phyloP scores from a whole-genome alignment of 2,888 invertebrate species.

The Balanococcus diminutus region DNA sequence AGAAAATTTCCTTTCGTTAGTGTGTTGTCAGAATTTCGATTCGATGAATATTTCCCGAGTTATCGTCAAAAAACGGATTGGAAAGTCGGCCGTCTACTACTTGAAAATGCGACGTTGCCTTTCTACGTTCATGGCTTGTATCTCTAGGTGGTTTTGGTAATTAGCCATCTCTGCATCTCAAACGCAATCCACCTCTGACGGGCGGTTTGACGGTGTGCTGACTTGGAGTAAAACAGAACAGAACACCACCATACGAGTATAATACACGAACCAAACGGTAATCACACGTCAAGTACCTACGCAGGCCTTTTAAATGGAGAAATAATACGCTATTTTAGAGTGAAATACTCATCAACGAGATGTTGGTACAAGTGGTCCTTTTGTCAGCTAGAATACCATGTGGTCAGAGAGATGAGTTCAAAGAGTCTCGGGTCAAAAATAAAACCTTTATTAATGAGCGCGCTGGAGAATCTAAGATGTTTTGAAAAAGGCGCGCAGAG shows the following conservation, averaged over 20 bases:
- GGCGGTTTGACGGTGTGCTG: neutral
- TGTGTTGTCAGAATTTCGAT: too few relatives aligned
- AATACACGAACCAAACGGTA: neutral
- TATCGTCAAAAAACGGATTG: too few relatives aligned
- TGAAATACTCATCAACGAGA: neutral
- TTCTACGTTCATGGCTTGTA: too few relatives aligned
- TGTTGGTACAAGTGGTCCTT: constrained; percentile 43
- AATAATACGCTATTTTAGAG: neutral
- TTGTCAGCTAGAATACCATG: constrained; percentile 44
- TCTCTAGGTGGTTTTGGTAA: too few relatives aligned
- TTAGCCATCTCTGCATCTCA: neutral
- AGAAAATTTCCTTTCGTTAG: too few relatives aligned
- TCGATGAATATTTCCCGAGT: too few relatives aligned
- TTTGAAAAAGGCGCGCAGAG: constrained; percentile 12
- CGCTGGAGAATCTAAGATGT: neutral
- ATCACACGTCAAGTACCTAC: neutral
- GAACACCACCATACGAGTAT: constrained; percentile 6
- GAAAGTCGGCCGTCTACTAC: too few relatives aligned
- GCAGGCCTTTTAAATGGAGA: neutral
- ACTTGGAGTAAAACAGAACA: neutral
- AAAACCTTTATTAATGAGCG: constrained; percentile 50
- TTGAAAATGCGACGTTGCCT: too few relatives aligned
- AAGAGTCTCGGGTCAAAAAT: constrained; percentile 47
- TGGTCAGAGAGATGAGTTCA: constrained; percentile 46
- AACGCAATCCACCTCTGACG: neutral